Base-by-base conservation (phyloP, 2,888 invertebrate genomes). In the Pseudoips prasinana region DNA sequence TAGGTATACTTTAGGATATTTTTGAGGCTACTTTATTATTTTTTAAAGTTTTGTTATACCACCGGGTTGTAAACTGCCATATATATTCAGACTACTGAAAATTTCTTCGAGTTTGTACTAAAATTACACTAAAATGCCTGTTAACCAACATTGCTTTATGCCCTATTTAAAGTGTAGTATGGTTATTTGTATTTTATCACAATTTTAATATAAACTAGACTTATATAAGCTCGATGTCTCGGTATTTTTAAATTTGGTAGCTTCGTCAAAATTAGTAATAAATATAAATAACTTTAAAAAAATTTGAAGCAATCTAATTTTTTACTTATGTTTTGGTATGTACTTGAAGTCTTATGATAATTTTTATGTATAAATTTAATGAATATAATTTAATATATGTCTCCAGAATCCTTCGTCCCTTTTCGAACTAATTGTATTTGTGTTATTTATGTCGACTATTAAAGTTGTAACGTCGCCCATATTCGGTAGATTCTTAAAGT, bases 1-100 rank as follows among this genome's bases (percentile, higher is more conserved):
- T 60, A 56, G 60, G 58, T 60, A 53, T 58, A 51, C 47, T 59
- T 56, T 54, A 53, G 53, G 37, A 46, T 50, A 29, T 56, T 58
- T 58, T 69, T 58, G 72, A 70, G 71, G 70, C 71, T 69, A 69
- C 49, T 39, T 56, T 53, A 46, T 58, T 36, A 38, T 51, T 51
- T 39, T 43, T 30, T 46, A 46, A 41, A 41, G 47, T 31, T 34
- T 51, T 43, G 28, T 43, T 41, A 40, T 52, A 55, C 56, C 60
- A 61, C 61, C 64, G 51, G 47, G 37, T 55, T 28, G 37, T 48
- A 39, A 49, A 64, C 63, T 61, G 64, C 60, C 57, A 51, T 54
- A 57, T 54, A 57, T 33, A 38, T 33, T 46, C 14, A 49, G 42
- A 55, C 46, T 44, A 47, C 42, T 35, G 30, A 52, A 50, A 43